Percentiles rank a stretch among this genome's conserved stretches.
phyloP scores from a whole-genome alignment of 2,888 invertebrate species.

The Malthinus flaveolus region DNA sequence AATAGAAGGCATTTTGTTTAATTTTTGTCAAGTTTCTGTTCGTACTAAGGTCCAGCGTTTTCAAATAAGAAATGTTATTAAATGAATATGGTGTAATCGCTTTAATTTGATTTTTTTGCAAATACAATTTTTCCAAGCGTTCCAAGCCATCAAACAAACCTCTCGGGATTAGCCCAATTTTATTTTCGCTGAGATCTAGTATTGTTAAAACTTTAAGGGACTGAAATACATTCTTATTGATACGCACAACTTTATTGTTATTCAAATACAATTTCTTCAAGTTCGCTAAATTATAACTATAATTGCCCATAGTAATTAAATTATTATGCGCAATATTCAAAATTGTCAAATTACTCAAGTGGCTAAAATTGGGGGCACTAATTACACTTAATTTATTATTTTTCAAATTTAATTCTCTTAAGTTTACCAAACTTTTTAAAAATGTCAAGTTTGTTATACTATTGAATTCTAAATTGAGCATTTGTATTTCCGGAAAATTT shows the following conservation, averaged over 20 bases:
- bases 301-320: not conserved
- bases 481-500: no score
- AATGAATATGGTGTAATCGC: not conserved
- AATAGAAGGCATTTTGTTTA: no score
- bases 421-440: no score
- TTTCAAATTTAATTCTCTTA: not conserved
- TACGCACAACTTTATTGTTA: conserved; percentile 35
- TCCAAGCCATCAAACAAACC: conserved; percentile 2
- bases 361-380: not conserved
- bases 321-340: not conserved
- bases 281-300: conserved; percentile 37
- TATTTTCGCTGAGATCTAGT: conserved; percentile 4
- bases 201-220: not conserved
- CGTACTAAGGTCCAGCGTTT: not conserved
- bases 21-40: not conserved
- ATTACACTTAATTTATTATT: not conserved
- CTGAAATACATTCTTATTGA: conserved; percentile 5
- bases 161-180: not conserved
- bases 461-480: no score
- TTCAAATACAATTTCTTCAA: conserved; percentile 47
- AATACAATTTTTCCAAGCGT: not conserved
- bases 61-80: no score
- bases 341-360: not conserved
- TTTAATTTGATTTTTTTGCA: conserved; percentile 8
- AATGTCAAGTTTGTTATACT: no score